Evolutionary conservation across 2,113 vertebrate genomes (phyloP), one percentile per base, ranked within the genome.

Genomic region (Typhlomys cinereus): DNA sequence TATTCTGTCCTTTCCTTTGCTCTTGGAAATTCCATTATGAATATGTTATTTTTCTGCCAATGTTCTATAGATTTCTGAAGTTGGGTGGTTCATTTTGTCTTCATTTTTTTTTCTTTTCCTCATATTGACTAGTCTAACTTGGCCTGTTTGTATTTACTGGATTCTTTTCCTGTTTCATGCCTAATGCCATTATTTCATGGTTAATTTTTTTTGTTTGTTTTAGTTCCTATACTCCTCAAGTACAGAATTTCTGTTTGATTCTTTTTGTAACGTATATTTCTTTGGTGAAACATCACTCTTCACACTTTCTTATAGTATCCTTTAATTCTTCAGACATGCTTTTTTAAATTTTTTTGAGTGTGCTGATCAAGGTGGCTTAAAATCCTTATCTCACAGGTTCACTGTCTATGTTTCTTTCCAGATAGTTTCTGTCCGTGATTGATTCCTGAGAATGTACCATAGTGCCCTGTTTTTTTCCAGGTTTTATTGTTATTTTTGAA

Each of bases 141-240:
- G 57, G 14, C 3, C n/a, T n/a, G 0, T 41, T 11, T 93, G 62
- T 88, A 34, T 18, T 62, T 86, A 54, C 7, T 78, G 69, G 6
- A 10, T 89, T 36, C 57, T 69, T 86, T 79, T 50, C 64, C 61
- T 44, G n/a, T 31, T 88, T 74, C 50, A 85, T 44, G 48, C 54
- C n/a, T 91, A 36, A 34, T 74, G 12, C 69, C 75, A 87, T 61
- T 23, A 69, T 23, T 41, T 18, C 76, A 13, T 85, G 70, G 29
- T 75, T 7, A 75, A 61, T 54, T 85, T 85, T 69, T 36, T n/a
- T n/a, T n/a, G n/a, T 91, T 84, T 4, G 59, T 88, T 84, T 91
- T 46, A 93, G 34, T 54, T 73, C 36, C 34, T 84, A 17, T 76
- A 82, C 14, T 85, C 64, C 69, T 66, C 14, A 90, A 59, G 25